Evolutionary conservation across 2,888 invertebrate species (phyloP), one percentile per base, ranked within the genome.

Genomic region (Mellilla xanthometata): DNA sequence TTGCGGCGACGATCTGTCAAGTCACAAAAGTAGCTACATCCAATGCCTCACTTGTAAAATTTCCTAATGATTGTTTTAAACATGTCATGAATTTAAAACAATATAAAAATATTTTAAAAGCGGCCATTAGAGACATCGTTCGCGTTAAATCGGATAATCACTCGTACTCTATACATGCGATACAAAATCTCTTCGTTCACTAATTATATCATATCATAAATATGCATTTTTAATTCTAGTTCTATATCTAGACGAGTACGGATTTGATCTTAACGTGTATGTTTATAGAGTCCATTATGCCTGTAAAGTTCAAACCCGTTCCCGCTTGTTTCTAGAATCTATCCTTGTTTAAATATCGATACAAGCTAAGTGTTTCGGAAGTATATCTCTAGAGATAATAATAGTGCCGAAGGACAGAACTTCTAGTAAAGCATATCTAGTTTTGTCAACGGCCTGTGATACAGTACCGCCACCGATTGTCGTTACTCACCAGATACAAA

Each of bases 171-270:
- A 67, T 67, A 65, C 56, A 47, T 48, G 73, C 76, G 58, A 72
- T 76, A 76, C 77, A 80, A 80, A 81, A 81, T 77, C 73, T 81
- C 76, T 73, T 76, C 62, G 62, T 62, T 62, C 51, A 57, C 65
- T 69, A 72, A 62, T 62, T 69, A 72, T 15, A 23, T 23, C 23
- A 72, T 15, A 23, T 23, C 23, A 23, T 72, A 71, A 71, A 77
- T 76, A 76, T 66, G 71, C 70, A 55, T 67, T 68, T 23, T 35
- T 57, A 62, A 50, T 54, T 52, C 65, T 73, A 76, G 27, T 56
- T 60, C 63, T 72, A 68, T 62, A 40, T 50, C 68, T 73, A 78
- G 54, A 50, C 61, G 65, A 58, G 58, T 48, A 49, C 61, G 62
- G 43, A 40, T 58, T 60, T 54, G 60, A 58, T 38, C 54, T 51